Conservation (phyloP, 2,113 vertebrate species). For the Triplophysa tibetana region DNA sequence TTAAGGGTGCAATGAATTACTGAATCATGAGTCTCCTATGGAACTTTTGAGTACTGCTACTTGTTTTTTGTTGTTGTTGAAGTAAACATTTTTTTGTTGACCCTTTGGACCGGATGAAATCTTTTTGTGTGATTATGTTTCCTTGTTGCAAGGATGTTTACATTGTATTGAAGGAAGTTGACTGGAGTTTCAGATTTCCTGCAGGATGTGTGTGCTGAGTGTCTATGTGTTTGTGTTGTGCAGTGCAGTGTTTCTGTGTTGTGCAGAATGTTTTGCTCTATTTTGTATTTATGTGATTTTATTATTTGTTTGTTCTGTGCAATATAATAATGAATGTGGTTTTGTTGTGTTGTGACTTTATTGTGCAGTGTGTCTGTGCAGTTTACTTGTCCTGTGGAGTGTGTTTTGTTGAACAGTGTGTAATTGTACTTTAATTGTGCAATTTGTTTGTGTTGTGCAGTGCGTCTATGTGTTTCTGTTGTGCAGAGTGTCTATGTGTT, state of each 20-base stretch:
- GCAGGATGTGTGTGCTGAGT: background rate
- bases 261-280: conserved; percentile 5
- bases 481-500: conserved; percentile 14
- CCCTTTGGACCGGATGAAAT: too few species aligned
- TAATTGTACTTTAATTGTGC: background rate
- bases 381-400: too few species aligned
- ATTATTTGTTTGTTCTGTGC: background rate
- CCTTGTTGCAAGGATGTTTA: background rate
- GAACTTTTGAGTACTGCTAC: too few species aligned
- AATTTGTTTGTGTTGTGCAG: background rate
- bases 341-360: background rate
- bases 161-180: background rate
- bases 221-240: background rate
- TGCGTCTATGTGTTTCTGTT: background rate
- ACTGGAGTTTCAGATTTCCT: conserved; percentile 3
- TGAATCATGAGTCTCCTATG: too few species aligned
- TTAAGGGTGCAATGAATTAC: too few species aligned
- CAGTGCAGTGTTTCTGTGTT: background rate
- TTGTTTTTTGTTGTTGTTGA: too few species aligned
- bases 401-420: background rate
- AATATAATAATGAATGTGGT: background rate
- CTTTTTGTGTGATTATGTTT: background rate
- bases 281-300: background rate
- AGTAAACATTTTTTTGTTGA: too few species aligned
- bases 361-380: background rate